These are phyloP conservation scores for Agrotis puta DNA, from an alignment of 2,888 invertebrate genomes.

Conservation along the genomic window DNA sequence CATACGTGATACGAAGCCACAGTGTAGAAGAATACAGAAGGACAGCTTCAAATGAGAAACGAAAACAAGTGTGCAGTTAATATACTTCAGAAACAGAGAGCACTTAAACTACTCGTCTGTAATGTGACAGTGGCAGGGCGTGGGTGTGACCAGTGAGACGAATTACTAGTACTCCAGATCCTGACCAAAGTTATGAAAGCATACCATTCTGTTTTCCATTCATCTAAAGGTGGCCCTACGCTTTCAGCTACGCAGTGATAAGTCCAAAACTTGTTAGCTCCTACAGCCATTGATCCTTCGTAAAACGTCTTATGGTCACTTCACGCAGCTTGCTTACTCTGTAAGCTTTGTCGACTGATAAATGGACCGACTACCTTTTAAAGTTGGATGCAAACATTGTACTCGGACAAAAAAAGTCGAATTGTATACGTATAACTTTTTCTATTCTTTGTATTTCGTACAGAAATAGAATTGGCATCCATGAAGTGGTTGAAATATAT, in stretches of 20 bases:
- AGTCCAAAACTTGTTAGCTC: neutral
- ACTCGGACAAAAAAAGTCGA: too few species aligned
- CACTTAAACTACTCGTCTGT: too few species aligned
- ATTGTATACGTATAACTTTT: too few species aligned
- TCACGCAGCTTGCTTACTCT: neutral
- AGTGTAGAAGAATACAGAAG: neutral
- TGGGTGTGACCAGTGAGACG: too few species aligned
- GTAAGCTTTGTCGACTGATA: too few species aligned
- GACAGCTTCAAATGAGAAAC: neutral
- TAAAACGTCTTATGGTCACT: neutral
- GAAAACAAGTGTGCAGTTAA: neutral
- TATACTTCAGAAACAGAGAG: neutral
- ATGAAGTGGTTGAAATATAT: neutral
- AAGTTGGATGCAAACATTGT: neutral
- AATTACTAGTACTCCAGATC: too few species aligned
- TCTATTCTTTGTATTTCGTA: too few species aligned
- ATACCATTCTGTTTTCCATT: too few species aligned
- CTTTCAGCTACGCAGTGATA: neutral
- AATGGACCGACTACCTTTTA: neutral
- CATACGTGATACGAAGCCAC: constrained; percentile 51
- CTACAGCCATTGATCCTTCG: neutral
- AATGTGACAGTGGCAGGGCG: too few species aligned
- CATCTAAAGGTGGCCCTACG: neutral
- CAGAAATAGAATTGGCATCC: neutral
- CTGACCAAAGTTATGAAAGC: too few species aligned